Base-by-base conservation (phyloP, 2,888 invertebrate genomes). In the Cepaea hortensis region DNA sequence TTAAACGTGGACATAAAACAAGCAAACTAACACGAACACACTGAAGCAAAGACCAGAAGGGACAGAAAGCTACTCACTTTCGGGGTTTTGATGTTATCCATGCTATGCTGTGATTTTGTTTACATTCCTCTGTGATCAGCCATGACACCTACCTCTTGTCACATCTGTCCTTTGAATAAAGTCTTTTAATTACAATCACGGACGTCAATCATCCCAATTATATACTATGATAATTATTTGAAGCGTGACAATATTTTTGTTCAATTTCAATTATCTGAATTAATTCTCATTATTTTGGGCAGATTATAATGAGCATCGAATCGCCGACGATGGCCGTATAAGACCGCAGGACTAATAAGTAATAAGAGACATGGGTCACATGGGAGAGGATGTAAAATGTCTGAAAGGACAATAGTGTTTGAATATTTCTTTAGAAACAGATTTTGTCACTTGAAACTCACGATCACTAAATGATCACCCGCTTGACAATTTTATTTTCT, bases 121-220 rank as follows among this genome's bases (percentile, higher is more conserved):
- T 76, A 76, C 76, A 76, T 76, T 55, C 55, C 55, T 55, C 76
- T 46, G 50, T 76, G 4, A 20, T 48, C 76, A 50, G 76, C 76
- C 76, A 76, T 76, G 76, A 76, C 76, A 76, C 50, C 76, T 76
- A 48, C 76, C 50, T 50, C 50, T 50, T 48, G 48, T 3, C 20
- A 76, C 76, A 50, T 50, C 50, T 15, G 50, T 50, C 7, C 5
- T 18, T 20, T 11, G 5, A 68, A 68, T 15, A 15, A 4, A 20
- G 18, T 68, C 11, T 68, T 18, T 20, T 68, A 11, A n/a, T 20
- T 68, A 20, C 5, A 20, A 68, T 68, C 6, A 15, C 13, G 18
- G 0, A 18, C 18, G n/a, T 68, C 18, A 11, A 18, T 68, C n/a
- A 6, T 68, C 18, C 4, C 6, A 18, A 20, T 20, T 9, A 68